These are phyloP conservation scores for Toxotes lorentzi DNA, from an alignment of 2,797 vertebrate species.

Conservation along the genomic window DNA sequence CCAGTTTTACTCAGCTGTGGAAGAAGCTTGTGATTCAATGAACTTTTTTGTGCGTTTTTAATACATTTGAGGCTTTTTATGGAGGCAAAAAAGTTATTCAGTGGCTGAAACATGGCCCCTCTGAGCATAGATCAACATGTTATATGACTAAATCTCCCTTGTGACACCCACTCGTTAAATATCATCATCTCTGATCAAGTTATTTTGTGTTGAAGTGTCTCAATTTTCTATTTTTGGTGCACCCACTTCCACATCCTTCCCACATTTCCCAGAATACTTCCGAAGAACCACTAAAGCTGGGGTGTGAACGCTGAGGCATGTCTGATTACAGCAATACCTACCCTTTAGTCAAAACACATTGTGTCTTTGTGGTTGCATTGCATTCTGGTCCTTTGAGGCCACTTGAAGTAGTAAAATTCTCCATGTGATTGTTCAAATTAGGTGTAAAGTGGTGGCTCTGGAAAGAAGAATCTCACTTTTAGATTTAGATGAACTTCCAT, in stretches of 20 bases:
- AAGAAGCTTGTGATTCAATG: background rate
- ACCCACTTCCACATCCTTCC: background rate
- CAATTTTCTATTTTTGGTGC: background rate
- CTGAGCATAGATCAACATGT: background rate
- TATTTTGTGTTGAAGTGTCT: background rate
- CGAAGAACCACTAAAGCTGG: background rate
- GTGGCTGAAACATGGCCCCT: background rate
- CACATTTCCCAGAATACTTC: constrained; percentile 6
- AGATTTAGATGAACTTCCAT: constrained; percentile 8
- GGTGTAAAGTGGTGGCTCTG: constrained; percentile 20
- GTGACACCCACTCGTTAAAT: background rate
- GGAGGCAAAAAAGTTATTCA: background rate
- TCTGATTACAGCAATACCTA: background rate
- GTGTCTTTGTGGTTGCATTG: constrained; percentile 9
- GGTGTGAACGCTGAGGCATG: constrained; percentile 4
- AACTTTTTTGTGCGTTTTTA: background rate
- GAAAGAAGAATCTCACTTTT: constrained; percentile 11
- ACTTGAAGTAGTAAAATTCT: background rate
- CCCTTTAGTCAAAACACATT: background rate
- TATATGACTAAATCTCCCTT: background rate
- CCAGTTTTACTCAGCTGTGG: background rate
- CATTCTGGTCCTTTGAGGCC: constrained; percentile 37
- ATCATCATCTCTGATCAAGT: background rate
- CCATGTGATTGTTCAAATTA: constrained; percentile 27
- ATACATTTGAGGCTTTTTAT: background rate